Evolutionary conservation across 92 coral and sea anemone genomes (phyloP), one percentile per base, ranked within the genome.

Genomic region (Micromussa lordhowensis): DNA sequence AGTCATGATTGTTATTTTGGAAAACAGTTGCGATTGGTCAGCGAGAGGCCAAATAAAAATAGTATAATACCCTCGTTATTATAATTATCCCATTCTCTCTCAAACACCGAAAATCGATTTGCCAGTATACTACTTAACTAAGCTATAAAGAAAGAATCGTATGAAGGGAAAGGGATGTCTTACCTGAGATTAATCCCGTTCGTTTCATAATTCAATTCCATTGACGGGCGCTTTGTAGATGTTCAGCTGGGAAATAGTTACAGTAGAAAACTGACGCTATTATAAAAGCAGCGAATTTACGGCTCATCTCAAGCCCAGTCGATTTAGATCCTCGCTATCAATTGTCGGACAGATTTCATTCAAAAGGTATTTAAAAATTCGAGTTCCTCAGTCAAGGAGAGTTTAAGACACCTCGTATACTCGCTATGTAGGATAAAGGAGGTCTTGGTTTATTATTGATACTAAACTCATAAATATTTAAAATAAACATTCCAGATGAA

Each of bases 371-470:
- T n/a, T 63, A 10, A 29, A 44, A 61, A 10, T 40, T n/a, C 55
- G 6, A 12, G 24, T 19, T 54, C 35, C 36, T 38, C 13, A 44
- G n/a, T 2, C 19, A 38, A 58, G 44, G 21, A 22, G 75, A 57
- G 34, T 31, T 35, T 12, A 58, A 55, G 61, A 16, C 26, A 34
- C 34, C 28, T 22, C 64, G 81, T 36, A 36, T 34, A 77, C 51
- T 85, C 88, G 59, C 49, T 58, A 13, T 24, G 51, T 4, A 77
- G 82, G 51, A 64, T 77, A 77, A 86, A 86, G 18, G 75, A n/a
- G 83, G 34, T 31, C 29, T 49, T 86, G 77, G 77, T 86, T 77
- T 68, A 86, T 86, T 61, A 86, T 86, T 86, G 83, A 86, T 86
- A 64, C 51, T 35, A 1, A 34, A 9, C 44, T 72, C 32, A 84